phyloP scores from a whole-genome alignment of 2,888 invertebrate genomes.

The Agrilus cyanescens region DNA sequence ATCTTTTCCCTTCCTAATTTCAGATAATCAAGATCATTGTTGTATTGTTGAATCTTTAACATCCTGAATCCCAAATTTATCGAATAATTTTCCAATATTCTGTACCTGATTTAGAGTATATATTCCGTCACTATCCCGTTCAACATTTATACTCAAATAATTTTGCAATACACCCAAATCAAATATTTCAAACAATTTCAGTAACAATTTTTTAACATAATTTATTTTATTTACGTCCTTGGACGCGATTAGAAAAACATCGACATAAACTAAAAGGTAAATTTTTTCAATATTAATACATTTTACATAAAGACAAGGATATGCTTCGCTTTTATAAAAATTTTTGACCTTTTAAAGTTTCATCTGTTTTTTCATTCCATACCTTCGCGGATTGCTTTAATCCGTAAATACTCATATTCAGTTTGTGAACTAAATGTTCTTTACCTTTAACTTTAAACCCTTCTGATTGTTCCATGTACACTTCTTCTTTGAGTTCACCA shows the following conservation, averaged over 20 bases:
- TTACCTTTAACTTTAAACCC: no score
- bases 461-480: no score
- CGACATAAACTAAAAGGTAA: conserved; percentile 4
- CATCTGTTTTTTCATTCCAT: conserved; percentile 2
- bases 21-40: no score
- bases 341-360: neutral
- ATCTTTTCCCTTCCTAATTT: no score
- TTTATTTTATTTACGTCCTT: neutral
- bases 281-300: neutral
- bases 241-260: conserved; percentile 1
- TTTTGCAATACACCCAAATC: conserved; percentile 1
- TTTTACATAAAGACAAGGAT: conserved; percentile 2
- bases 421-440: no score
- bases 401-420: neutral
- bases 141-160: neutral
- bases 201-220: neutral
- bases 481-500: no score
- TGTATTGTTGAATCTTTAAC: no score
- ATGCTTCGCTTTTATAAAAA: conserved; percentile 1
- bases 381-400: conserved; percentile 1
- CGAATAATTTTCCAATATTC: conserved; percentile 1
- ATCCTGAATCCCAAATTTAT: neutral
- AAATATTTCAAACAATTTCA: neutral
- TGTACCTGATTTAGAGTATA: neutral
- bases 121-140: neutral